Conservation (phyloP, 2,888 invertebrate genomes). For the Phalangium opilio region DNA sequence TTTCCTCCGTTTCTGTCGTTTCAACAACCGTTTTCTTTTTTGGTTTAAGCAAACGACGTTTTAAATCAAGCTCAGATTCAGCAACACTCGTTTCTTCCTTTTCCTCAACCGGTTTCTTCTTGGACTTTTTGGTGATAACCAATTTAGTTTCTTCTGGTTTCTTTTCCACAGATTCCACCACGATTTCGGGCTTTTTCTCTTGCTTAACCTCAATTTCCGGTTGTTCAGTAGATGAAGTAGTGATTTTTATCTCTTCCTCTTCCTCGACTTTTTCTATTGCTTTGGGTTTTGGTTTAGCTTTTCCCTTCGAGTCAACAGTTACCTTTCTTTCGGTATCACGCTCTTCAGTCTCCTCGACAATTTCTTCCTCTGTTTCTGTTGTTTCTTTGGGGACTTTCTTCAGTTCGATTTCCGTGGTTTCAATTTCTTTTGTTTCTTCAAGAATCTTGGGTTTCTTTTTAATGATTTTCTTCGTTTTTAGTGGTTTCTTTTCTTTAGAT, state of each 20-base stretch:
- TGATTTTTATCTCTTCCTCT: too few relatives aligned
- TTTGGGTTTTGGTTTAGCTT: too few relatives aligned
- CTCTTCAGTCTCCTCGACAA: too few relatives aligned
- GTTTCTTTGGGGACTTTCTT: too few relatives aligned
- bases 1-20: background rate
- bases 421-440: too few relatives aligned
- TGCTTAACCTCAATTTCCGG: background rate
- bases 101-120: slow-evolving; percentile 3
- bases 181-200: slow-evolving; percentile 2
- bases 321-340: too few relatives aligned
- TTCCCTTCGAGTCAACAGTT: too few relatives aligned
- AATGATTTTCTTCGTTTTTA: background rate
- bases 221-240: background rate
- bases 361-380: slow-evolving; percentile 2
- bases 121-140: background rate
- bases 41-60: slow-evolving; percentile 1
- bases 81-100: background rate
- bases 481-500: background rate
- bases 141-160: background rate
- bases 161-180: background rate
- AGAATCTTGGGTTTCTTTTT: too few relatives aligned
- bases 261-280: too few relatives aligned
- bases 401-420: too few relatives aligned
- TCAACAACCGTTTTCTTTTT: slow-evolving; percentile 1
- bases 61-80: background rate